Base-by-base conservation (phyloP, 1,140 invertebrate genomes). In the Musca domestica region DNA sequence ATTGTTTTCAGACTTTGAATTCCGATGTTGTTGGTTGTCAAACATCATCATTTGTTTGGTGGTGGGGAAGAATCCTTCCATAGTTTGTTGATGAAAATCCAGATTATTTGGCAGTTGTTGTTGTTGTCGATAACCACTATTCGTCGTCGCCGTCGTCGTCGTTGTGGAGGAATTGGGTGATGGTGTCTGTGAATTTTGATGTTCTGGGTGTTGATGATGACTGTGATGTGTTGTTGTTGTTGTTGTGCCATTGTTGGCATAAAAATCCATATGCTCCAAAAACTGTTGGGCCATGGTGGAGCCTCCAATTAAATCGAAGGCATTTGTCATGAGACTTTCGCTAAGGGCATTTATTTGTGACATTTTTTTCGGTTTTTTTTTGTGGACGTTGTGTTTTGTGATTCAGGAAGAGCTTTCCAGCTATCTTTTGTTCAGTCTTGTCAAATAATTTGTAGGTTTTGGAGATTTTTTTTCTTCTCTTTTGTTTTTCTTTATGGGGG, bases 241-340 rank as follows among this genome's bases (percentile, higher is more conserved):
- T 51, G 64, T 25, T 70, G 71, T 30, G 69, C 67, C 30, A 69
- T 70, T 56, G 67, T 46, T 71, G 69, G 69, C 68, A 71, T 72
- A 74, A 17, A 74, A 68, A 54, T 75, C 72, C 58, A 71, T 69
- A 47, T 74, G 71, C 70, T 74, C 73, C 58, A 75, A 68, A 68
- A 78, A 70, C 67, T 77, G 75, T 64, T 77, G 71, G 27, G 71
- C 70, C 47, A 73, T 71, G 47, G 61, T 70, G 3, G 67, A 49
- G 52, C 67, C 67, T 22, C 67, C 69, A 58, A 70, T 68, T 49
- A 70, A 52, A 30, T 74, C 76, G 71, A 77, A 74, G 23, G 72
- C 72, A 51, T 69, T 70, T 25, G 65, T 73, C 67, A 72, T 73
- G 71, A 76, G 72, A 72, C 71, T 77, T 34, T 80, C 77, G 3